Base-by-base conservation (phyloP, 2,797 vertebrate genomes). In the Gadopsis marmoratus region DNA sequence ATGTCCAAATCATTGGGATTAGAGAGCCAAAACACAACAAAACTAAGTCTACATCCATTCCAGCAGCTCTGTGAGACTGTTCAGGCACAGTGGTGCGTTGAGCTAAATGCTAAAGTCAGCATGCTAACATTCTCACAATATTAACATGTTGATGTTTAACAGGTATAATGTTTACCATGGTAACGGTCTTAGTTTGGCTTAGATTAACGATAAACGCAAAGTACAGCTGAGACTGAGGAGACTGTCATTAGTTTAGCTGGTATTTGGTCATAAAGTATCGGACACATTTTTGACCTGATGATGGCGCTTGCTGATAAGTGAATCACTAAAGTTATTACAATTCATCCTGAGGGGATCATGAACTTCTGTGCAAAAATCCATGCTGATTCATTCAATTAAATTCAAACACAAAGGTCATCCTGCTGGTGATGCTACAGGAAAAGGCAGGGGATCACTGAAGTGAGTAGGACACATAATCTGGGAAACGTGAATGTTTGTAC, bases 31-130 rank as follows among this genome's bases (percentile, higher is more conserved):
- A 54, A 68, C 35, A 65, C 45, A 21, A 7, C 26, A 23, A 10
- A 26, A 9, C 73, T 51, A 7, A 63, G 23, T 37, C 37, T 50
- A 29, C 31, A 39, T 48, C 11, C 45, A 47, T 16, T 13, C 51
- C 23, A 58, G 33, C 10, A 43, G 65, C 55, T 65, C 37, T 39
- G 26, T 51, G 23, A 56, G 2, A n/a, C 56, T 71, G 37, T 43
- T 55, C 43, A 56, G 65, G 23, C 31, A 55, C 19, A n/a, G 68
- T 5, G 23, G 23, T 23, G 58, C 41, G 72, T 74, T 65, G 31
- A 70, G 64, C 60, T 66, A 70, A 69, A 81, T 39, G 61, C 63
- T 37, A 26, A 66, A 4, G 3, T 54, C 16, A 43, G 12, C 41
- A 48, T 51, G 50, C 31, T 59, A 3, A 50, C 7, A 13, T 19